A percentile compares a stretch with the other conserved stretches of the same genome.
Conservation (phyloP, 2,797 vertebrate species). For the Yasuhikotakia modesta region DNA sequence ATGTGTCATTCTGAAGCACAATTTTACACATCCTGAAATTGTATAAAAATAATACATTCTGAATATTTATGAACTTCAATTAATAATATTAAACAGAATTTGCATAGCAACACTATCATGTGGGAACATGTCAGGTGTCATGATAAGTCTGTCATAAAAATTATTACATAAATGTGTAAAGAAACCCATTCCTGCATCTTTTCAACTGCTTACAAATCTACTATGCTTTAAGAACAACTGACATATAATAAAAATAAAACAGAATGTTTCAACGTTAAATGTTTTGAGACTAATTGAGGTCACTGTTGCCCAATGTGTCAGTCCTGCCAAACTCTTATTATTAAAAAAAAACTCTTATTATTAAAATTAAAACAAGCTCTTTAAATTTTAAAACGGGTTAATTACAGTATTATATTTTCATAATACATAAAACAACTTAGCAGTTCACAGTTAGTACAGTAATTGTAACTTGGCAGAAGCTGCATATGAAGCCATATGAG, state of each 20-base stretch:
- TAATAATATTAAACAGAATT: conserved; percentile 69
- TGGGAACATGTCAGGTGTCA: conserved; percentile 64
- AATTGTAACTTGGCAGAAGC: neutral
- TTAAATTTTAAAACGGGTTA: too few relatives aligned
- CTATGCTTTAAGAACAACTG: conserved; percentile 57
- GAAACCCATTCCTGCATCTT: conserved; percentile 66
- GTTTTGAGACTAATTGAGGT: conserved; percentile 48
- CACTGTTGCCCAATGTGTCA: conserved; percentile 41
- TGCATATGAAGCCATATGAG: too few relatives aligned
- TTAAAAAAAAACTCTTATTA: too few relatives aligned
- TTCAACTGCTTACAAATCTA: conserved; percentile 56
- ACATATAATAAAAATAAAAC: conserved; percentile 61
- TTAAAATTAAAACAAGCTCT: too few relatives aligned
- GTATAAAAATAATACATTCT: conserved; percentile 59
- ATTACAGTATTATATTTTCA: too few relatives aligned
- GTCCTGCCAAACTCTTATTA: too few relatives aligned
- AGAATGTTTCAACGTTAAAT: conserved; percentile 55
- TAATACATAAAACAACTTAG: neutral
- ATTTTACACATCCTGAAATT: conserved; percentile 60
- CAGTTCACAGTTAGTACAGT: conserved; percentile 21
- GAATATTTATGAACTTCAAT: conserved; percentile 62
- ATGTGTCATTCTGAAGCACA: conserved; percentile 63
- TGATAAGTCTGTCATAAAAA: too few relatives aligned
- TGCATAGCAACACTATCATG: conserved; percentile 66
- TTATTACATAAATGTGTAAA: conserved; percentile 68